These are phyloP conservation scores for Gavia stellata DNA, from an alignment of 2,113 vertebrate genomes.

Conservation along the genomic window DNA sequence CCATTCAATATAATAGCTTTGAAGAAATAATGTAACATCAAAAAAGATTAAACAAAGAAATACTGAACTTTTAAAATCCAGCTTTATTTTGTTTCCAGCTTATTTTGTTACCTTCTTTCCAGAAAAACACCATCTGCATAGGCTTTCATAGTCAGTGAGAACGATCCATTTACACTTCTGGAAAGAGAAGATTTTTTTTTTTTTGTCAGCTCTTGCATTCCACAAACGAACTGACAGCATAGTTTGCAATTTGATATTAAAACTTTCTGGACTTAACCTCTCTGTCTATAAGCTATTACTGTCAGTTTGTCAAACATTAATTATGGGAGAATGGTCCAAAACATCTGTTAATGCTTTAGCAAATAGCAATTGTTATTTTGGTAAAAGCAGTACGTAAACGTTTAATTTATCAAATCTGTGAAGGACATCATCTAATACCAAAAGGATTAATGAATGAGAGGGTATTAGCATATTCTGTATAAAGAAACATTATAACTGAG, in stretches of 20 bases:
- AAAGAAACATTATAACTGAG: background rate
- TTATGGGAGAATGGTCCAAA: slow-evolving; percentile 21
- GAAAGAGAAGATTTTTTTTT: background rate
- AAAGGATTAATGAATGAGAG: background rate
- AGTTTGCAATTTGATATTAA: background rate
- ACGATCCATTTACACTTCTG: background rate
- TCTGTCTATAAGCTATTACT: background rate
- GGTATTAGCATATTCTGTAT: background rate
- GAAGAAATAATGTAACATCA: slow-evolving; percentile 47
- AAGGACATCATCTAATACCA: background rate
- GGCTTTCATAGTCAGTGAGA: background rate
- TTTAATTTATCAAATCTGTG: background rate
- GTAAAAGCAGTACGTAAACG: background rate
- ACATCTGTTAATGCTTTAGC: background rate
- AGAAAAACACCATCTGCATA: background rate
- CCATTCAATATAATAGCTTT: slow-evolving; percentile 76
- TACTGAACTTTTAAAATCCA: background rate
- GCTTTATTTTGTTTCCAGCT: background rate
- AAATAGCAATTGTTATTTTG: background rate
- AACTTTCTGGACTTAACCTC: background rate
- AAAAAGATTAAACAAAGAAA: background rate
- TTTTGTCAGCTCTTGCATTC: slow-evolving; percentile 17
- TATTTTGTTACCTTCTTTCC: background rate
- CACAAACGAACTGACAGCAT: background rate
- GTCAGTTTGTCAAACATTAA: background rate